Evolutionary conservation across 2,888 invertebrate genomes (phyloP), one percentile per base, ranked within the genome.

Genomic region (Exephanes ischioxanthus): DNA sequence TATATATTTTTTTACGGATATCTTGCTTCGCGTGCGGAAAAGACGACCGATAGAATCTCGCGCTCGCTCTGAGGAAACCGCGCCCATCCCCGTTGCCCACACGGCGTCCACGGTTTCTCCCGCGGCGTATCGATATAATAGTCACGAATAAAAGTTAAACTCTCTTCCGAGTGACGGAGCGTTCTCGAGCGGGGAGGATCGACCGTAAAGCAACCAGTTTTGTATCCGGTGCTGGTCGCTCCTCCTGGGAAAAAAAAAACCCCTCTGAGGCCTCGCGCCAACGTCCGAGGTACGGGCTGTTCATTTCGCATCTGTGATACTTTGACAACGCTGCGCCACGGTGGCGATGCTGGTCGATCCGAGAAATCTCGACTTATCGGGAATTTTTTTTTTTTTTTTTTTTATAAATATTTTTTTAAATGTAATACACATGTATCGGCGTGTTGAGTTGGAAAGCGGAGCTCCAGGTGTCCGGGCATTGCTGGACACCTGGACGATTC

Each of bases 141-240:
- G 51, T 61, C 79, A 33, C 79, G 71, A 58, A 72, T 78, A 67
- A 77, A 66, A 71, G 83, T 71, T 78, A 63, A 77, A 78, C 71
- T 77, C 71, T 77, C 22, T 19, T 58, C 71, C 77, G 66, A 63
- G 77, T 83, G 83, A 77, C 77, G 82, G 45, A 53, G 71, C 11
- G 33, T 33, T 26, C 55, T 58, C 33, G 66, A 70, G 22, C 45
- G 19, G 33, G 51, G 33, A 71, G 19, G 78, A 66, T 45, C 53
- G 78, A n/a, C 53, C 73, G 80, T 73, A 70, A 79, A 75, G 67
- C 63, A 84, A 84, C 84, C 80, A 84, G 84, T 84, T 84, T 84
- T 51, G 75, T 80, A 84, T 84, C 84, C 84, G 84, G 75, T 67
- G 84, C 79, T 63, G 41, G 58, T 22, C 75, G 80, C 79, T 75